Base-by-base conservation (phyloP, 2,888 invertebrate species). In the Cistogaster globosa region DNA sequence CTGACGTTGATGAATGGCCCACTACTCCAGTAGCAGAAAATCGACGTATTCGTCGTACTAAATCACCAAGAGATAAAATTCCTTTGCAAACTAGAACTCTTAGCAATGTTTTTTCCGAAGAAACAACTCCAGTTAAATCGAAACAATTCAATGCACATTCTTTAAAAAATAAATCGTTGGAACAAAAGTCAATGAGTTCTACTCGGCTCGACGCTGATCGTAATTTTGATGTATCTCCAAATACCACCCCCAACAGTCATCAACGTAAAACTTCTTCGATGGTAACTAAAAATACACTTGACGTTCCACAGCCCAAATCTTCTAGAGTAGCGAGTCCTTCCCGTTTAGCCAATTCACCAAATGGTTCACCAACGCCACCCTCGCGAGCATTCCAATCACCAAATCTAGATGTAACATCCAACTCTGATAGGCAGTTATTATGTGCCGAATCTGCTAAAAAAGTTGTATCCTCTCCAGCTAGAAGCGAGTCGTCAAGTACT, bases 1-100 rank as follows among this genome's bases (percentile, higher is more conserved):
- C 89, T 0, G 92, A 91, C 58, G 83, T 91, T n/a, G 91, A 92
- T 87, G 91, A 91, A 58, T 91, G 90, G 89, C 90, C 92, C 0
- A 88, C 89, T n/a, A 88, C 90, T 2, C 88, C 92, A 6, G 77
- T 89, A 1, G 89, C 88, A n/a, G 87, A 88, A 0, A 86, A 88
- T 0, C 76, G 81, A 0, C 89, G 91, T 2, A 88, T 88, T 18
- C 88, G 89, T n/a, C 89, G 89, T 12, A 90, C 87, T 14, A 91
- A 91, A 62, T 90, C 91, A 0, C 89, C 90, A 1, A 63, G 55
- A 16, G 72, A 85, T 14, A 69, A 60, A 71, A 82, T 69, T 69
- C 76, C 80, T 7, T 26, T 58, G 20, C 53, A 45, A n/a, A 26
- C 16, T 20, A 69, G 42, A 60, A 42, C 18, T 22, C 8, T 14